A percentile compares a stretch with the other conserved stretches of the same genome.
phyloP scores from a whole-genome alignment of 2,113 vertebrate genomes.

The Ptilonorhynchus violaceus region DNA sequence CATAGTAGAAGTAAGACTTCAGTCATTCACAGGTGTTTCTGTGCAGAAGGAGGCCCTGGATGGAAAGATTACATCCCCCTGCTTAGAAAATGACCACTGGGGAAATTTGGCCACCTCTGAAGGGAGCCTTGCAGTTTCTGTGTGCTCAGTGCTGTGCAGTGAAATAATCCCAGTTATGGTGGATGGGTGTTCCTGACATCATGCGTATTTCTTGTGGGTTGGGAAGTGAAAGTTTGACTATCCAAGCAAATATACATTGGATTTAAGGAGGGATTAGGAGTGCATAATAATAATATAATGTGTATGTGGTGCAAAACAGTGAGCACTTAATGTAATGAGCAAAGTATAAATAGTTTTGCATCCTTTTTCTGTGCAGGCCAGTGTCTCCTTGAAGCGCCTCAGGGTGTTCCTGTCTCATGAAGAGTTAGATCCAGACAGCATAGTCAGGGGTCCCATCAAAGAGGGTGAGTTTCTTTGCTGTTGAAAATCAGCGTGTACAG shows the following conservation, averaged over 20 bases:
- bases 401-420: slow-evolving; percentile 92
- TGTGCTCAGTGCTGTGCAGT: not conserved
- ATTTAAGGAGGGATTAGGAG: not conserved
- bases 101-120: not conserved
- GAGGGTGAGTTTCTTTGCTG: slow-evolving; percentile 57
- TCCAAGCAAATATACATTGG: not conserved
- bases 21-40: not conserved
- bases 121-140: not conserved
- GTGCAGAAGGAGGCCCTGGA: not conserved
- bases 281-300: not conserved
- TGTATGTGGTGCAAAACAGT: not conserved
- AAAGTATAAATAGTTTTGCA: not conserved
- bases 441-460: slow-evolving; percentile 68
- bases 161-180: not conserved
- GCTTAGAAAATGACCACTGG: not conserved
- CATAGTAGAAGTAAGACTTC: slow-evolving; percentile 83
- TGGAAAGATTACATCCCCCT: not conserved
- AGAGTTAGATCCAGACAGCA: slow-evolving; percentile 86
- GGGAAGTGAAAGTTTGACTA: not conserved
- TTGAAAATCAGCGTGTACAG: not conserved
- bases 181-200: not conserved
- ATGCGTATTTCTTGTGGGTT: not conserved
- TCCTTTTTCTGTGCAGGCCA: slow-evolving; percentile 74
- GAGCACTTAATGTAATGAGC: not conserved
- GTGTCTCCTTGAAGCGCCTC: slow-evolving; percentile 91